Conservation (phyloP, 2,113 vertebrate species). For the Petromus typicus region DNA sequence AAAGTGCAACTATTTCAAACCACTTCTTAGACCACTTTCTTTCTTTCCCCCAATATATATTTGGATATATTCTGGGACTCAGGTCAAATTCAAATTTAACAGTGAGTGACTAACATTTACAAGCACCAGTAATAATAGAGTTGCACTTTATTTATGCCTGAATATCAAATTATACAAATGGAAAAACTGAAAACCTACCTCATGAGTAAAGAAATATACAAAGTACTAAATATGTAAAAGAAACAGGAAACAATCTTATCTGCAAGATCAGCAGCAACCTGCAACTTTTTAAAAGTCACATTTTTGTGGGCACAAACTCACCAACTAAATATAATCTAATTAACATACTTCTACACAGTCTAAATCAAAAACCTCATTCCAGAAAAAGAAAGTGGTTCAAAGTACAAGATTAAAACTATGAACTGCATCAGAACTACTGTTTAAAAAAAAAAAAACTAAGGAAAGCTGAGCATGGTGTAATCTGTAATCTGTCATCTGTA, state of each 20-base stretch:
- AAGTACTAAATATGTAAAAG: conserved; percentile 69
- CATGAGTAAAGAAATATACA: conserved; percentile 72
- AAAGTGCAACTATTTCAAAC: conserved; percentile 73
- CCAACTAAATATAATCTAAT: conserved; percentile 79
- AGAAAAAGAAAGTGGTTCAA: conserved; percentile 72
- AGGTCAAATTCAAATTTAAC: conserved; percentile 81
- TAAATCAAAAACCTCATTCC: conserved; percentile 72
- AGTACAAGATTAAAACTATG: conserved; percentile 68
- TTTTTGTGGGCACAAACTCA: conserved; percentile 72
- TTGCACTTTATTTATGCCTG: conserved; percentile 67
- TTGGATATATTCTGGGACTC: conserved; percentile 78
- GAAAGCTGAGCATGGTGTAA: background rate
- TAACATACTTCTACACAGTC: conserved; percentile 66
- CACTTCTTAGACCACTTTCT: conserved; percentile 75
- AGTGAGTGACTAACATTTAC: conserved; percentile 81
- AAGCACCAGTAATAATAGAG: conserved; percentile 65
- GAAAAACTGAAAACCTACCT: conserved; percentile 69
- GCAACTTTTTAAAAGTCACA: conserved; percentile 65
- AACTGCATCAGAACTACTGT: conserved; percentile 57
- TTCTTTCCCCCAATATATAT: conserved; percentile 73
- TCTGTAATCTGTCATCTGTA: too few species aligned
- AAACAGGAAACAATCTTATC: conserved; percentile 78
- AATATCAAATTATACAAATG: conserved; percentile 69
- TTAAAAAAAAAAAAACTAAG: conserved; percentile 30
- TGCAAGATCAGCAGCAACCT: conserved; percentile 70